Evolutionary conservation across 2,113 vertebrate genomes (phyloP), one percentile per base, ranked within the genome.

Genomic region (Hippocampus guttulatus): DNA sequence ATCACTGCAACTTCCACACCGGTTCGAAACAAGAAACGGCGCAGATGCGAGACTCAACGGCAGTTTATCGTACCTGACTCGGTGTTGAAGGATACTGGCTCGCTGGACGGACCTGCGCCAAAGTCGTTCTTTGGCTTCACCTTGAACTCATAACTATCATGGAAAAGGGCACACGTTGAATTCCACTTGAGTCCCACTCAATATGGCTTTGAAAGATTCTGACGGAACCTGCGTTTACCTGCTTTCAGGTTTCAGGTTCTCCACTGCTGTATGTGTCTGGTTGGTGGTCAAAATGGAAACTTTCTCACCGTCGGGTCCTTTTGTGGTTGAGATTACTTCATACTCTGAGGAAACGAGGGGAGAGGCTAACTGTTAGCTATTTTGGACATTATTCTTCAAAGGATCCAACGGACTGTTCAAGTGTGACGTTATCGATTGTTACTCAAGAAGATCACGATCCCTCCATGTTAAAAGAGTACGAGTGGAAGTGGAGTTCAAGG

Each of bases 181-280:
- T 61, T 18, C n/a, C 27, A n/a, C 47, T 41, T 62, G 9, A 49
- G 67, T 72, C 68, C 33, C 52, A 75, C 30, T 21, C 1, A 27
- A 11, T 81, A 90, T 90, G 75, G 52, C 65, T 89, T 54, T 23
- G 3, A 54, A 54, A 54, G 21, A 25, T 25, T 58, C 27, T 61
- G 27, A 18, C 23, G 27, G 16, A 61, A 33, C 27, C 7, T 61
- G 8, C 33, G 47, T 70, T 18, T 92, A 98, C 96, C 93, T 98
- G 91, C 95, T 97, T 76, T 98, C 91, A 78, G 96, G 95, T 85
- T 94, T 95, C 71, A 99, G 90, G 81, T 99, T 99, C 92, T 99
- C 97, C 87, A 99, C 94, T 0, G 96, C 93, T 70, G 95, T 95
- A 85, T 97, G 95, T 0, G 97, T 98, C 90, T 97, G 96, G 88